Evolutionary conservation across 1,140 invertebrate species (phyloP).

Genomic region (Rhyacophila brunnea): DNA sequence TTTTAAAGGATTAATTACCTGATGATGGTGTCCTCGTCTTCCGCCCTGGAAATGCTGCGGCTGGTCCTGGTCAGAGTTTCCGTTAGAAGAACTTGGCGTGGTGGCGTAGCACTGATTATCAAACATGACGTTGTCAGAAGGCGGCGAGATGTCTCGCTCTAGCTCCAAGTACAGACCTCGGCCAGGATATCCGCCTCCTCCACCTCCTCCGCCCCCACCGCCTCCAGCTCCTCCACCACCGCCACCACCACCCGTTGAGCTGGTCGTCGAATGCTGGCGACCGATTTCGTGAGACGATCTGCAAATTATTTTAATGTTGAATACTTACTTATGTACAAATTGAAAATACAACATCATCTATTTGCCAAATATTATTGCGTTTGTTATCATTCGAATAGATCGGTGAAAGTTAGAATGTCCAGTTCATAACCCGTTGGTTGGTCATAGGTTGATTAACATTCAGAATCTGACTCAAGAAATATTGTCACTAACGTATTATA

Average conservation of each 20-base stretch:
- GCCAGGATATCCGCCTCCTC: slow-evolving; percentile 56
- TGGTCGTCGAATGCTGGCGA: slow-evolving; percentile 38
- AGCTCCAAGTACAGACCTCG: slow-evolving; percentile 81
- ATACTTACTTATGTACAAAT: too few relatives aligned
- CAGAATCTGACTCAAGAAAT: too few relatives aligned
- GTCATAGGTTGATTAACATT: too few relatives aligned
- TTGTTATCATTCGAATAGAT: too few relatives aligned
- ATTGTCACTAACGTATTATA: too few relatives aligned
- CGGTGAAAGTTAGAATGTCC: too few relatives aligned
- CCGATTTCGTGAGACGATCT: slow-evolving; percentile 67
- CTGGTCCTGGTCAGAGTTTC: slow-evolving; percentile 83
- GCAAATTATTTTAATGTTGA: slow-evolving; percentile 1
- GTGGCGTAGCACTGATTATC: slow-evolving; percentile 93
- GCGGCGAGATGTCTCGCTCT: slow-evolving; percentile 80
- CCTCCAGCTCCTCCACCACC: slow-evolving; percentile 44
- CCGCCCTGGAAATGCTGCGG: slow-evolving; percentile 63
- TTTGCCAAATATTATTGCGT: too few relatives aligned
- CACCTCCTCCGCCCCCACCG: slow-evolving; percentile 47
- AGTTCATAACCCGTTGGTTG: too few relatives aligned
- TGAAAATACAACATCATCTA: too few relatives aligned
- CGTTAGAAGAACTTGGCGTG: slow-evolving; percentile 86
- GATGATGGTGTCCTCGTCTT: slow-evolving; percentile 42
- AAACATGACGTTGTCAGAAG: slow-evolving; percentile 88
- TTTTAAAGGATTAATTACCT: slow-evolving; percentile 11
- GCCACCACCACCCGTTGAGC: slow-evolving; percentile 45